Evolutionary conservation across 92 coral and sea anemone species (phyloP).

Genomic region (Parazoanthus atlanticus): DNA sequence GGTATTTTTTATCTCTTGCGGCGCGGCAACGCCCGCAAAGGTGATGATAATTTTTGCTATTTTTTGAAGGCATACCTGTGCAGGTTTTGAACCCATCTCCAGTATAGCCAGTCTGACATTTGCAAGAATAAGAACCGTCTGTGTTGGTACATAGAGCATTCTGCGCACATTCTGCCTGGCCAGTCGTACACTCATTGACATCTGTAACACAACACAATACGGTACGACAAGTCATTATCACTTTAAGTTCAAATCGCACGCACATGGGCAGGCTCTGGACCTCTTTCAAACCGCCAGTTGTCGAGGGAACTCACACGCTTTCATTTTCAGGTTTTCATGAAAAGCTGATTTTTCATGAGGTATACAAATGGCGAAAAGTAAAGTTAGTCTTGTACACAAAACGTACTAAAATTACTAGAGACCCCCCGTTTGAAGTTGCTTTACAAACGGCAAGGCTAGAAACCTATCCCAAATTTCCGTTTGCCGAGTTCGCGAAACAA

Average conservation of each 20-base stretch:
- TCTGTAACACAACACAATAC: constrained; percentile 46
- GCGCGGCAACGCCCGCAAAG: too few relatives aligned
- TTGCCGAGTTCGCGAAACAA: too few relatives aligned
- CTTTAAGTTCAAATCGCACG: background rate
- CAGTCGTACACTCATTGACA: constrained; percentile 72
- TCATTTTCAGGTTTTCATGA: background rate
- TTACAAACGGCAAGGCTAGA: background rate
- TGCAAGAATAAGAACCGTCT: constrained; percentile 55
- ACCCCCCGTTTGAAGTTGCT: background rate
- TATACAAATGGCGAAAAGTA: too few relatives aligned
- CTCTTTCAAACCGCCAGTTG: too few relatives aligned
- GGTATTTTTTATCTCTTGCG: too few relatives aligned
- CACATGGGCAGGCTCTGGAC: background rate
- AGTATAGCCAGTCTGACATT: constrained; percentile 65
- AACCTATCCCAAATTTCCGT: too few relatives aligned
- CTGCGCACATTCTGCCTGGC: constrained; percentile 53
- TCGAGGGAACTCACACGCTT: background rate
- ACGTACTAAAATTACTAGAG: background rate
- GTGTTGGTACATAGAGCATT: constrained; percentile 66
- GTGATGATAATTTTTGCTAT: too few relatives aligned
- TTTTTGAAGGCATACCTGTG: constrained; percentile 46
- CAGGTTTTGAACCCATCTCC: constrained; percentile 54
- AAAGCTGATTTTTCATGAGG: too few relatives aligned
- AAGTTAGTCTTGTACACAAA: background rate
- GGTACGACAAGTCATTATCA: background rate